Percentiles rank a stretch among this genome's conserved stretches.
Evolutionary conservation across 2,797 vertebrate genomes (phyloP).

Genomic region (Coregonus suidteri): DNA sequence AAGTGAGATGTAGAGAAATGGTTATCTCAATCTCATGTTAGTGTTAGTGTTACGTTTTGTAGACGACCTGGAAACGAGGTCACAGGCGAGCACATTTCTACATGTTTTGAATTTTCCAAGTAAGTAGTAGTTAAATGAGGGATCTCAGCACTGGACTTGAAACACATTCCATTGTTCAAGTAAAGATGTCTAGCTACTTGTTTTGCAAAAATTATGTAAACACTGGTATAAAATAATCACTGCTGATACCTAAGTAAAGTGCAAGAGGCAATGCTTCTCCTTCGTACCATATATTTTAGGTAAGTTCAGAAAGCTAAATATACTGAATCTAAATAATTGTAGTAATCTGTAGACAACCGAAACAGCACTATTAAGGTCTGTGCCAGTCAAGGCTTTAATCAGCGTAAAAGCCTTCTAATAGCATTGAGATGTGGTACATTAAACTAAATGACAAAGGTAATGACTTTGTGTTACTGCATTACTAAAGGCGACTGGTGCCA

Average conservation of each 20-base stretch:
- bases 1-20: not conserved
- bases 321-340: constrained; percentile 23
- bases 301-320: constrained; percentile 19
- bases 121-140: not conserved
- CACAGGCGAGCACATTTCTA: constrained; percentile 1
- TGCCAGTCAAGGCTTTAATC: constrained; percentile 26
- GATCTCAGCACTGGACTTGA: not conserved
- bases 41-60: not conserved
- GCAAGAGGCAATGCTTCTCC: not conserved
- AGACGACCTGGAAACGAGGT: not conserved
- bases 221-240: not conserved
- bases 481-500: constrained; percentile 26
- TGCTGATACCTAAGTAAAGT: not conserved
- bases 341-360: constrained; percentile 21
- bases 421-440: constrained; percentile 36
- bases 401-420: constrained; percentile 45
- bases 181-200: not conserved
- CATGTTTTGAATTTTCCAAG: constrained; percentile 4
- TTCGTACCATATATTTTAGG: not conserved
- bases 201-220: not conserved
- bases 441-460: constrained; percentile 47
- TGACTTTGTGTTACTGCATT: constrained; percentile 37
- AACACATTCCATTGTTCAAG: not conserved
- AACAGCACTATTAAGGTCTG: constrained; percentile 12
- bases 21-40: not conserved